A percentile compares a stretch with the other conserved stretches of the same genome.
Conservation (phyloP, 2,113 vertebrate species). For the Podarcis raffonei region DNA sequence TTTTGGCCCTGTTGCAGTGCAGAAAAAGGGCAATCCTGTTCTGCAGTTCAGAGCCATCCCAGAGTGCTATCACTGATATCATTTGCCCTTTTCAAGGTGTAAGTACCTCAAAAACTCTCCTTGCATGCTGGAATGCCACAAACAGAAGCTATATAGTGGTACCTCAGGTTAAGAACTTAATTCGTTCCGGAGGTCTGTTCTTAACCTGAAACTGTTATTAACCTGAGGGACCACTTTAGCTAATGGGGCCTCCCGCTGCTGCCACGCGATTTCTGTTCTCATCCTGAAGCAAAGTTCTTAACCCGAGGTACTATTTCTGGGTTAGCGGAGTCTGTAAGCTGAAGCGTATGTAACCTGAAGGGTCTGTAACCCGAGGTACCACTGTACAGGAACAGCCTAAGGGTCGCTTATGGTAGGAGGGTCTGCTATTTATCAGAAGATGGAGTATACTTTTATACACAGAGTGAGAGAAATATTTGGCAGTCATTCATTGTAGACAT, state of each 20-base stretch:
- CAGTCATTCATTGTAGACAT: neutral
- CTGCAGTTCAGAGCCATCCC: neutral
- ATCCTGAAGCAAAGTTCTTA: too few species aligned
- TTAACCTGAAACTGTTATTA: too few species aligned
- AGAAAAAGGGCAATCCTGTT: neutral
- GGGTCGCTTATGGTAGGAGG: neutral
- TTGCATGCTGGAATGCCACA: neutral
- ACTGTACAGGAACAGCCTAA: neutral
- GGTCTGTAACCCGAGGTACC: too few species aligned
- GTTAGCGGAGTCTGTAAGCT: too few species aligned
- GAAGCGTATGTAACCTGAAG: too few species aligned
- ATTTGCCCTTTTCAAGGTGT: neutral
- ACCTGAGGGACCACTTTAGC: too few species aligned
- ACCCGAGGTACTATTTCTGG: too few species aligned
- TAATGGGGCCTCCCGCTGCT: too few species aligned
- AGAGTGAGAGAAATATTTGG: slow-evolving; percentile 23
- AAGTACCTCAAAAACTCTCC: neutral
- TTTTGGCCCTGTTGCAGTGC: neutral
- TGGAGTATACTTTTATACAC: slow-evolving; percentile 18
- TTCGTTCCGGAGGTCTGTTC: too few species aligned
- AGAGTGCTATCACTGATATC: neutral
- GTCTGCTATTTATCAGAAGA: slow-evolving; percentile 29
- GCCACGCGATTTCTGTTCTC: too few species aligned
- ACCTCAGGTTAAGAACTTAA: too few species aligned
- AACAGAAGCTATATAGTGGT: neutral